Conservation (phyloP, 2,113 vertebrate genomes). For the Collichthys lucidus region DNA sequence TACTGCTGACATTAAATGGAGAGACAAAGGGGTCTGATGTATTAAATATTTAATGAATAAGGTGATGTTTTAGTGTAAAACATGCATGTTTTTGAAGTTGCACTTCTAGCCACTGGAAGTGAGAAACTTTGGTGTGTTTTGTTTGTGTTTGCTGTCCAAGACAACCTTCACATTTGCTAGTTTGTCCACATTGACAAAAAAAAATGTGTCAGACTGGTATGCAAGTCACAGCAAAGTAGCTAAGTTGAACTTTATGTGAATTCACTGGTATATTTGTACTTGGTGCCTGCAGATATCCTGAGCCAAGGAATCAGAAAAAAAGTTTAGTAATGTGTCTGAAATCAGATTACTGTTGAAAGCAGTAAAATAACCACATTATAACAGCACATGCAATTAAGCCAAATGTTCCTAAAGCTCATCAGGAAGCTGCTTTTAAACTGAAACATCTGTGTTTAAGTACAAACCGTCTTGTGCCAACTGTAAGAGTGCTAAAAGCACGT, state of each 20-base stretch:
- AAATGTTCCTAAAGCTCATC: conserved; percentile 19
- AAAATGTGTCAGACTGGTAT: not conserved
- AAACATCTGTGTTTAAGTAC: conserved; percentile 33
- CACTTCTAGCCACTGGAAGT: not conserved
- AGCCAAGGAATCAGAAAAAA: not conserved
- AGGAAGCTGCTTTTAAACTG: conserved; percentile 2
- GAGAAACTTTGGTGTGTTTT: too few species aligned
- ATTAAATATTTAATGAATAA: not conserved
- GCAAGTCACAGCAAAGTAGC: not conserved
- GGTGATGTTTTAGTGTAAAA: not conserved
- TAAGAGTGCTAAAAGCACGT: not conserved
- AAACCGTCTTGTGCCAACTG: not conserved
- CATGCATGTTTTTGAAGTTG: not conserved
- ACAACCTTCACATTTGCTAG: not conserved
- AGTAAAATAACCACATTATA: conserved; percentile 24
- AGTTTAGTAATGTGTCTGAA: not conserved
- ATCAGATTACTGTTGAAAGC: not conserved
- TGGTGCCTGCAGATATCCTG: not conserved
- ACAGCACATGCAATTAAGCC: not conserved
- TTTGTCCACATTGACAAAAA: not conserved
- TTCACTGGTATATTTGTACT: not conserved
- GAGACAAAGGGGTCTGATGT: not conserved
- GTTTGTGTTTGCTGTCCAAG: not conserved
- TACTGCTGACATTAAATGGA: not conserved
- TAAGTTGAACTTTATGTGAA: not conserved